Base-by-base conservation (phyloP, 1,140 invertebrate species). In the Conus betulinus region DNA sequence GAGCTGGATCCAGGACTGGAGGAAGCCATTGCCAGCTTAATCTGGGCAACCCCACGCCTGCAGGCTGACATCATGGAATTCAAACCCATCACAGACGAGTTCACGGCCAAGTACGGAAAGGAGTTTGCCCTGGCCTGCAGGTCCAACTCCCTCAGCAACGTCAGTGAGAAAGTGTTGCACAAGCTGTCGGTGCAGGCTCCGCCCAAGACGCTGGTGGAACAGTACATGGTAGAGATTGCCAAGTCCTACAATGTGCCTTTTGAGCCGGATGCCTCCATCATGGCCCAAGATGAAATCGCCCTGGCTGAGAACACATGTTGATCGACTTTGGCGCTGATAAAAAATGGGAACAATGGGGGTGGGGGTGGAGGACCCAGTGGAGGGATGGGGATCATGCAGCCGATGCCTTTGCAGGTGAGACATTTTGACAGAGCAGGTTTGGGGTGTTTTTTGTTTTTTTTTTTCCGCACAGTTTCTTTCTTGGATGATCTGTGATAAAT, bases 131-230 rank as follows among this genome's bases (percentile, higher is more conserved):
- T 93, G 88, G 92, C 91, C 25, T 95, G 94, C 84, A 85, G 92
- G 78, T 91, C 92, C 81, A 95, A 95, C 90, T 86, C 90, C 51
- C 93, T 95, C 76, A 95, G 97, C 87, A 98, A 97, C 55, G 98
- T 99, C 53, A 99, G 98, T 93, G 97, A 99, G 90, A 99, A 99
- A 95, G 94, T 99, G 10, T 98, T 99, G 95, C 98, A 99, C 93
- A 99, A 99, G 96, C 96, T 99, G 94, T 97, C 98, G 71, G 97
- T 99, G 5, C 98, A 99, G 93, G 98, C 98, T 76, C 99, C 99
- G 5, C 98, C 98, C 0, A 99, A 99, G 94, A 95, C 99, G 87
- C 96, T 99, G 15, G 98, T 99, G 79, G 99, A 99, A 95, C 98
- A 98, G 81, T 96, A 96, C 91, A 93, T 96, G 93, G 94, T 96